These are phyloP conservation scores for Theropithecus gelada DNA, from an alignment of 2,113 vertebrate species.

Conservation along the genomic window DNA sequence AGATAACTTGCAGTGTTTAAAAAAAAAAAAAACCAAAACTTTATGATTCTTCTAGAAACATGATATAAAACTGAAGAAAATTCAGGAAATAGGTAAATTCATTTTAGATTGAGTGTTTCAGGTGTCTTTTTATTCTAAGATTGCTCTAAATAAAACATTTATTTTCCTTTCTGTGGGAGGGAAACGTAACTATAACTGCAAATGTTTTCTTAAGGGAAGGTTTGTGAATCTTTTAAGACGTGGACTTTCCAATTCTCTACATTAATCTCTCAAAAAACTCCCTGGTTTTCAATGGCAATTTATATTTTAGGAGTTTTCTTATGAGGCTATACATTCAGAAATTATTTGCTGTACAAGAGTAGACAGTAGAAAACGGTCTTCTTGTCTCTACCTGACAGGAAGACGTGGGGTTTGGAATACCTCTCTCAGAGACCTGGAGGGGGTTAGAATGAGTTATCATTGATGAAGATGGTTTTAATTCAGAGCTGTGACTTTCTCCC, in stretches of 20 bases:
- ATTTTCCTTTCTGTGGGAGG: constrained; percentile 28
- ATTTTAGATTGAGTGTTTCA: constrained; percentile 14
- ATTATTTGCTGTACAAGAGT: background rate
- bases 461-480: constrained; percentile 23
- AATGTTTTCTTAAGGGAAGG: constrained; percentile 23
- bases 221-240: constrained; percentile 27
- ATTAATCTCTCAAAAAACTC: background rate
- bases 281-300: background rate
- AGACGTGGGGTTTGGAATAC: background rate
- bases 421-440: background rate
- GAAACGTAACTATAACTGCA: background rate
- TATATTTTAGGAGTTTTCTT: constrained; percentile 34
- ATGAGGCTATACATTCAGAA: background rate
- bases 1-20: background rate
- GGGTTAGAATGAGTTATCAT: background rate
- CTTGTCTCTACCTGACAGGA: background rate
- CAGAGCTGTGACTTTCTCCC: background rate
- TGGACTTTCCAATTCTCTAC: constrained; percentile 1
- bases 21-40: background rate
- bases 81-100: constrained; percentile 1
- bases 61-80: constrained; percentile 8
- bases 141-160: constrained; percentile 49
- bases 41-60: constrained; percentile 46
- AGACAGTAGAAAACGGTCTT: background rate
- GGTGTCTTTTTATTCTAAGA: background rate